Conservation (phyloP, 2,113 vertebrate genomes). For the Salvelinus alpinus region DNA sequence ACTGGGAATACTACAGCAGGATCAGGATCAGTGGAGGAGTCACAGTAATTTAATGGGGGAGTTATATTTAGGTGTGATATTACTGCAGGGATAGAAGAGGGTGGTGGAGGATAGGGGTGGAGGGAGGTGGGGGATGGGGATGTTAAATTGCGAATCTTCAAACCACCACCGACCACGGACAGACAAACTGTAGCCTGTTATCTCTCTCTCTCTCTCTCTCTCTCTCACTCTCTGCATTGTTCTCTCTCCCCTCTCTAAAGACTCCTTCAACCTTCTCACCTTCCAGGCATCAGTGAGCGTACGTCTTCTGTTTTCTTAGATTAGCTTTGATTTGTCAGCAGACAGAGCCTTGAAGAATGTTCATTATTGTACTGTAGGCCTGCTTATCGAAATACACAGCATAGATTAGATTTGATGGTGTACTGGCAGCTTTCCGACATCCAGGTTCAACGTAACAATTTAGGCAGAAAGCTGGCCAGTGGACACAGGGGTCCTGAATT, state of each 20-base stretch:
- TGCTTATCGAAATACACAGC: neutral
- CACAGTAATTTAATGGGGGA: constrained; percentile 73
- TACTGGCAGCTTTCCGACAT: no score
- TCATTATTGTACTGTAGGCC: neutral
- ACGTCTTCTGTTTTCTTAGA: constrained; percentile 18
- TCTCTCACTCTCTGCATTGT: constrained; percentile 6
- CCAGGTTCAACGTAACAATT: no score
- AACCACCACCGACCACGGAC: constrained; percentile 21
- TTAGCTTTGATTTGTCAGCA: constrained; percentile 22
- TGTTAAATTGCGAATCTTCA: constrained; percentile 42
- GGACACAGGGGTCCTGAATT: no score
- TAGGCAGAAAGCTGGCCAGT: no score
- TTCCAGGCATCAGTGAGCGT: constrained; percentile 2
- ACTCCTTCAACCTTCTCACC: constrained; percentile 10
- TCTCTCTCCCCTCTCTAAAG: neutral
- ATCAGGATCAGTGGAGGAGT: constrained; percentile 60
- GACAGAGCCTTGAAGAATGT: neutral
- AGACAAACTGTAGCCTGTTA: neutral
- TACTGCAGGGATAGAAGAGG: constrained; percentile 46
- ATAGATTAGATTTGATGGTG: no score
- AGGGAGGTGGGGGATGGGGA: constrained; percentile 19
- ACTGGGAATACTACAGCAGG: constrained; percentile 54
- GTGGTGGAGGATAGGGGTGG: no score
- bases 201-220: neutral
- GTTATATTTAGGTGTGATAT: constrained; percentile 66